phyloP scores from a whole-genome alignment of 1,140 invertebrate species.

The Drosophila trapezifrons region DNA sequence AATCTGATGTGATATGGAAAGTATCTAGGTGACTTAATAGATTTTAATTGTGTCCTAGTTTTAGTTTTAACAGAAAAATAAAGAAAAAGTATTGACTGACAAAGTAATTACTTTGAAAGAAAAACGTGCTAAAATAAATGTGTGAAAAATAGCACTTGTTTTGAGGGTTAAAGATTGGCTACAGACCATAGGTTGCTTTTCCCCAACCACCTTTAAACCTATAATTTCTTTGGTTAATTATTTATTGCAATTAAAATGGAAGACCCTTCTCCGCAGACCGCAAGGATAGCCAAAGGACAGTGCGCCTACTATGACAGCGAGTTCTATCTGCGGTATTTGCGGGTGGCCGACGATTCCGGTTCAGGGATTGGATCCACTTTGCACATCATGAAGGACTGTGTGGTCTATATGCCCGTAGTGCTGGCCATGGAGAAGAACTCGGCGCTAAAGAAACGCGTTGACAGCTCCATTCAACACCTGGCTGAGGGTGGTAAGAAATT shows the following conservation, averaged over 20 bases:
- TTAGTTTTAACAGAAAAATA: too few species aligned
- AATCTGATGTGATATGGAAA: slow-evolving; percentile 15
- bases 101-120: not conserved
- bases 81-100: not conserved
- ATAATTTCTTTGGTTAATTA: not conserved
- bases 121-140: not conserved
- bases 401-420: slow-evolving; percentile 91
- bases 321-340: slow-evolving; percentile 88
- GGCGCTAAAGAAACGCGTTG: slow-evolving; percentile 89
- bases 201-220: too few species aligned
- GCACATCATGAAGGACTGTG: slow-evolving; percentile 92
- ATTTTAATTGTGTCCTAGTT: not conserved
- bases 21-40: not conserved
- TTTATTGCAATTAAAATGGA: not conserved
- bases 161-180: not conserved
- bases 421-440: slow-evolving; percentile 92
- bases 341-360: slow-evolving; percentile 86
- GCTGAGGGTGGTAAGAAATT: slow-evolving; percentile 87
- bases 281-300: slow-evolving; percentile 87
- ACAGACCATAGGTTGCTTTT: too few species aligned
- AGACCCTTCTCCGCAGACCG: slow-evolving; percentile 49
- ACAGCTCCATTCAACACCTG: slow-evolving; percentile 87
- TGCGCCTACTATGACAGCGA: slow-evolving; percentile 93
- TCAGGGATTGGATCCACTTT: slow-evolving; percentile 85
- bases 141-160: not conserved